phyloP scores from a whole-genome alignment of 2,113 vertebrate species.

The Halichoeres trimaculatus region DNA sequence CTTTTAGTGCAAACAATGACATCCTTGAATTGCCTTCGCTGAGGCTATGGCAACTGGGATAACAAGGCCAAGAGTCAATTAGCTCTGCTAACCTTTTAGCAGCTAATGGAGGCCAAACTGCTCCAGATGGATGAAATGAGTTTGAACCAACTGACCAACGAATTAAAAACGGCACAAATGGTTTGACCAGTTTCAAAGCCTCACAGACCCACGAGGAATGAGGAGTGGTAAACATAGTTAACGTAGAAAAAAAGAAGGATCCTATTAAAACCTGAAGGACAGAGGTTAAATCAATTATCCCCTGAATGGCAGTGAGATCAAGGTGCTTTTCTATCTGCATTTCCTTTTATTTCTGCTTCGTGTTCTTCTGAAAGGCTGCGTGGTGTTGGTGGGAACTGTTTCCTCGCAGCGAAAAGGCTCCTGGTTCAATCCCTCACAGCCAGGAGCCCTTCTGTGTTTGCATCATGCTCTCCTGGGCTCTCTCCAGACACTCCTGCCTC shows the following conservation, averaged over 20 bases:
- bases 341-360: too few relatives aligned
- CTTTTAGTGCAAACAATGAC: constrained; percentile 19
- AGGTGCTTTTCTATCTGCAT: background rate
- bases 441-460: too few relatives aligned
- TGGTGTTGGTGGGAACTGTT: too few relatives aligned
- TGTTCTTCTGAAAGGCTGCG: too few relatives aligned
- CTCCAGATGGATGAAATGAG: constrained; percentile 3
- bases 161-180: background rate
- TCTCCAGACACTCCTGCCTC: too few relatives aligned
- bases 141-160: background rate
- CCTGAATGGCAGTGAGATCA: background rate
- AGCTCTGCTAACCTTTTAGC: constrained; percentile 13
- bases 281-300: background rate
- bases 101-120: constrained; percentile 11
- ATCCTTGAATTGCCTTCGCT: constrained; percentile 2
- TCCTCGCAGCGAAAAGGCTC: too few relatives aligned
- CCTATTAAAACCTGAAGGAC: background rate
- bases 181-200: background rate
- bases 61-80: constrained; percentile 7
- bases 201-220: background rate
- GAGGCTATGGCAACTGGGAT: constrained; percentile 10
- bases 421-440: too few relatives aligned
- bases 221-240: background rate
- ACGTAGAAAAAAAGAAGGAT: background rate
- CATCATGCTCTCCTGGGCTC: too few relatives aligned